phyloP scores from a whole-genome alignment of 2,797 vertebrate species.

The Microtus agrestis region DNA sequence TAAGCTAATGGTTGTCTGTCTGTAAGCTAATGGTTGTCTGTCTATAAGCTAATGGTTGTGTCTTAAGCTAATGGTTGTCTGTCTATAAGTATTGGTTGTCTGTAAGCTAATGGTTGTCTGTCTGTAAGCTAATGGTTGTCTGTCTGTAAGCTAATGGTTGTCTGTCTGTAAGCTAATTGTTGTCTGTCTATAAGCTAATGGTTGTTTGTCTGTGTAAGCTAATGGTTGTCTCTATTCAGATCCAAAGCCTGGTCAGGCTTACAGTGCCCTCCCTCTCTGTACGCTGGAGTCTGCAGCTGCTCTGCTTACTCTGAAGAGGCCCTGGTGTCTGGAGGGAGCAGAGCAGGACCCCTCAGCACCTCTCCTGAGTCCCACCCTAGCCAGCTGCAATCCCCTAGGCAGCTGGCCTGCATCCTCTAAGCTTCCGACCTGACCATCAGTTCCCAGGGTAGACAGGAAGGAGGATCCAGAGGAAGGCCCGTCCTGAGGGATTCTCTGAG shows the following conservation, averaged over 20 bases:
- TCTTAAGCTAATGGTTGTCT: background rate
- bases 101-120: background rate
- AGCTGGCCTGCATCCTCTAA: rapidly evolving
- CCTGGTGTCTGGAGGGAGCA: constrained; percentile 83
- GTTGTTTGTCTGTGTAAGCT: background rate
- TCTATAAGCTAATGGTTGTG: background rate
- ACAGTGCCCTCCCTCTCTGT: background rate
- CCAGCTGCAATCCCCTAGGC: background rate
- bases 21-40: background rate
- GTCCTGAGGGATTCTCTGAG: background rate
- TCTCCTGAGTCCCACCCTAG: background rate
- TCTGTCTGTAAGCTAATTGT: background rate
- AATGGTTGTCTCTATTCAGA: background rate
- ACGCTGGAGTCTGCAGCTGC: background rate
- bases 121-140: background rate
- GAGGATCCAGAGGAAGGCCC: background rate
- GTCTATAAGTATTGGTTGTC: background rate
- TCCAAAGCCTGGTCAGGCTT: background rate
- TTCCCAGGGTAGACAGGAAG: background rate
- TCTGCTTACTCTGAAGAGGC: background rate
- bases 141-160: background rate
- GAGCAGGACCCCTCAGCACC: constrained; percentile 55
- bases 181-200: background rate
- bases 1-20: background rate
- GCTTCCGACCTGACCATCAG: background rate